Percentiles rank a stretch among this genome's conserved stretches.
These are phyloP conservation scores for Caenorhabditis imperialis DNA, from an alignment of 2,888 invertebrate species.

Conservation along the genomic window DNA sequence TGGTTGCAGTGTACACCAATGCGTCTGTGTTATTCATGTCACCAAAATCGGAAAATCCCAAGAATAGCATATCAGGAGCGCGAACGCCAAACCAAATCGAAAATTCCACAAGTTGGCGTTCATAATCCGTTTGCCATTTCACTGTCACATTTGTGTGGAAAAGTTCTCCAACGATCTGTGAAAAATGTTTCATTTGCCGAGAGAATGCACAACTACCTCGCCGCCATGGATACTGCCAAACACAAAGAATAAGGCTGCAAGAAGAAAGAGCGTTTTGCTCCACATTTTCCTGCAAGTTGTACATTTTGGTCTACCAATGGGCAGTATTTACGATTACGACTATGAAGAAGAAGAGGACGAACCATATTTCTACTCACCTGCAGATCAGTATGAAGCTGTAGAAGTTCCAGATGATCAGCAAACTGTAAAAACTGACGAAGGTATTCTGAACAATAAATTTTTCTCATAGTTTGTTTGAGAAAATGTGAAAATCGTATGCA, in stretches of 20 bases:
- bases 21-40: conserved; percentile 69
- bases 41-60: conserved; percentile 77
- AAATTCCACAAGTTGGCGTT: conserved; percentile 50
- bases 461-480: too few species aligned
- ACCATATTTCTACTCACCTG: conserved; percentile 43
- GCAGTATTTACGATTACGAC: conserved; percentile 41
- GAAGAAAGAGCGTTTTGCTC: conserved; percentile 2
- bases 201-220: conserved; percentile 52
- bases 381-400: background rate
- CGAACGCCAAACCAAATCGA: conserved; percentile 46
- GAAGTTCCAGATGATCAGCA: conserved; percentile 11
- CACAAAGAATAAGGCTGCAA: conserved; percentile 1
- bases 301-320: conserved; percentile 7
- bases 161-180: conserved; percentile 44
- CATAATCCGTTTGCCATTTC: conserved; percentile 56
- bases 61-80: conserved; percentile 56
- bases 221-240: conserved; percentile 29
- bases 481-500: background rate
- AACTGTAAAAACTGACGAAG: conserved; percentile 23
- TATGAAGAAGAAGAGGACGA: conserved; percentile 42
- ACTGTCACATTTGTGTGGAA: conserved; percentile 35
- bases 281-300: conserved; percentile 34
- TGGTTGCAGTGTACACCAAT: conserved; percentile 52
- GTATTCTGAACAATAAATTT: conserved; percentile 1
- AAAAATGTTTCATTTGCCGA: too few species aligned